phyloP scores from a whole-genome alignment of 2,113 vertebrate species.

The Tachycineta bicolor region DNA sequence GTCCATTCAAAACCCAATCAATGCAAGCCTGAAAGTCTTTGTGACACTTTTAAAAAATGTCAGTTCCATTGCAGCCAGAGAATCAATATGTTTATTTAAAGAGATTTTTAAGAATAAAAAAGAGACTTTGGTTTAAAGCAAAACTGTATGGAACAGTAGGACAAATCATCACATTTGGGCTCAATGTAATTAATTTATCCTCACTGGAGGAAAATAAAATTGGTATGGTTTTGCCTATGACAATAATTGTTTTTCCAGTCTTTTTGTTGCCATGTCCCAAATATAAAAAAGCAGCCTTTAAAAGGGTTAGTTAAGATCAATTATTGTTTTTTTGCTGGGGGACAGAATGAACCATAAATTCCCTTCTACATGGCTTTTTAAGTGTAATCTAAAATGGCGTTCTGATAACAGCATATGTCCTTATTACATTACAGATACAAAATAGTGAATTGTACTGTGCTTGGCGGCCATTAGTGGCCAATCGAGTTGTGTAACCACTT shows the following conservation, averaged over 20 bases:
- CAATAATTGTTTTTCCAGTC: neutral
- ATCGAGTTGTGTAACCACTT: neutral
- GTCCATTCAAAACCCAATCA: constrained; percentile 81
- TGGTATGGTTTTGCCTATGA: neutral
- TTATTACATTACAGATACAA: neutral
- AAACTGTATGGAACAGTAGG: constrained; percentile 44
- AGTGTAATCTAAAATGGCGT: neutral
- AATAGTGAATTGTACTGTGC: neutral
- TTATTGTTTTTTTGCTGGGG: neutral
- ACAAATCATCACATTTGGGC: neutral
- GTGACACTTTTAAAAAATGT: constrained; percentile 78
- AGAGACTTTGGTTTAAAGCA: constrained; percentile 72
- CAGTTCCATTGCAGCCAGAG: constrained; percentile 70
- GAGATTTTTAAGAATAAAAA: constrained; percentile 79
- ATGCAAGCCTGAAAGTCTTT: constrained; percentile 79
- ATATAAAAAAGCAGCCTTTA: neutral
- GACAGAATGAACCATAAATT: neutral
- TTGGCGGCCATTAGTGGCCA: neutral
- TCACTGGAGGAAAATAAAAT: neutral
- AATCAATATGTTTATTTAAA: constrained; percentile 87
- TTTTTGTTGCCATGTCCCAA: neutral
- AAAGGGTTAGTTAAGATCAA: constrained; percentile 18
- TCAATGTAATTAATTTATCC: constrained; percentile 16
- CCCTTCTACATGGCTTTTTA: neutral
- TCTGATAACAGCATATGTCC: neutral